Evolutionary conservation across 2,888 invertebrate genomes (phyloP), one percentile per base, ranked within the genome.

Genomic region (Cerceris ruficornis): DNA sequence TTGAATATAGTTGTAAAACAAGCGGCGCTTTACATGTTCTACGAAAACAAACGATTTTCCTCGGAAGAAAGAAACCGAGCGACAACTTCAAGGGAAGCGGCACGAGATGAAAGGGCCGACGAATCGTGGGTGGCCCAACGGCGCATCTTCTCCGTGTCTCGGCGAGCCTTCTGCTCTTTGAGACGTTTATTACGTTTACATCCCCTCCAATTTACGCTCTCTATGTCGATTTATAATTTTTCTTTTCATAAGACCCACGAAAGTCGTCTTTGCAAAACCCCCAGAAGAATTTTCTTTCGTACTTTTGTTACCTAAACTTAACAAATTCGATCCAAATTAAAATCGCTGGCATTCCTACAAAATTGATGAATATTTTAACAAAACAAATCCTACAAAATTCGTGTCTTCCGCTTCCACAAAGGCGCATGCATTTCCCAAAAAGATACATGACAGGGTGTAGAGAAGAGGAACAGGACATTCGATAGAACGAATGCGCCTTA

Each of bases 401-500:
- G 2, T 28, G 28, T 4, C 28, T 28, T 28, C 28, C 4, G 2
- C 4, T 28, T 28, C 28, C 28, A 28, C 28, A 28, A 28, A 28
- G 2, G 1, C 28, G 28, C 28, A 28, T 28, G 28, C 28, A 28
- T 2, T 28, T 28, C 28, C 28, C 28, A 28, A 28, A 28, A 28
- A 28, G 28, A 28, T 28, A 28, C 28, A 28, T 28, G 28, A 28
- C 28, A 28, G 28, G 73, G 55, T 46, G 50, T 46, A 52, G 41
- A 43, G 13, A 59, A 28, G 59, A 55, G 52, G 61, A 50, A 50
- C 67, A 66, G 39, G 65, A 43, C 54, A n/a, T 67, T 60, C 71
- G 82, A 69, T 42, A 66, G 85, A 86, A 86, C 88, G 87, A 87
- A 88, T 87, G 88, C 87, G 87, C 87, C 89, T 89, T 89, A 82